Percentiles rank a stretch among this genome's conserved stretches.
phyloP scores from a whole-genome alignment of 2,113 vertebrate genomes.

The Eonycteris spelaea region DNA sequence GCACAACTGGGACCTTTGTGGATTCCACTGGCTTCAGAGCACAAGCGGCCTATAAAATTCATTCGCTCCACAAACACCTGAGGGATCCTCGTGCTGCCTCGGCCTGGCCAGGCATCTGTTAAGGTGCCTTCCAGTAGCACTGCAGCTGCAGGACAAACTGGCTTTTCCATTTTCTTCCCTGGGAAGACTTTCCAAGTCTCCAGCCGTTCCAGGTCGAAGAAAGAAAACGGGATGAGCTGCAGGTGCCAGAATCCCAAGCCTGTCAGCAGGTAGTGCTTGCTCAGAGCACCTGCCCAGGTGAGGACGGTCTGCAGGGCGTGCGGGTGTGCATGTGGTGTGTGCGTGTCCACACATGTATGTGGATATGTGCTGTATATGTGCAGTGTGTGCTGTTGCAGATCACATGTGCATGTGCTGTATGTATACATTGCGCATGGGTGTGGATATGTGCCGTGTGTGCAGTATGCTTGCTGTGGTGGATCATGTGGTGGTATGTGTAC shows the following conservation, averaged over 20 bases:
- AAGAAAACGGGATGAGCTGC: slow-evolving; percentile 50
- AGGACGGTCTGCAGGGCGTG: background rate
- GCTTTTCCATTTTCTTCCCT: background rate
- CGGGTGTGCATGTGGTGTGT: rapidly evolving
- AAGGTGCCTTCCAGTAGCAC: too few relatives aligned
- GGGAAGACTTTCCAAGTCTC: slow-evolving; percentile 45
- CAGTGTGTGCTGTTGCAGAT: background rate
- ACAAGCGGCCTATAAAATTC: background rate
- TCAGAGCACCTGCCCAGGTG: slow-evolving; percentile 44
- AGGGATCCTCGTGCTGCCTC: background rate
- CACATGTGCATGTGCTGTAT: too few relatives aligned
- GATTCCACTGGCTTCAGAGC: background rate
- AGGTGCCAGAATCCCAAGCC: slow-evolving; percentile 41
- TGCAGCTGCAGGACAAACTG: background rate
- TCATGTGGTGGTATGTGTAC: too few relatives aligned
- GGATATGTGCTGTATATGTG: too few relatives aligned
- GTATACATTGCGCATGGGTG: too few relatives aligned
- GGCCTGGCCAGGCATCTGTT: background rate
- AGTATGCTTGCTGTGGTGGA: background rate
- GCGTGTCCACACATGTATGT: too few relatives aligned
- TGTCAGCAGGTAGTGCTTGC: background rate
- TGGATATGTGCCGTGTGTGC: too few relatives aligned
- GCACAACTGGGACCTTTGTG: background rate
- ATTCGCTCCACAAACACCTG: background rate
- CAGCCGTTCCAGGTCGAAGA: slow-evolving; percentile 53